Evolutionary conservation across 1,140 invertebrate genomes (phyloP).

Genomic region (Anastrepha ludens): DNA sequence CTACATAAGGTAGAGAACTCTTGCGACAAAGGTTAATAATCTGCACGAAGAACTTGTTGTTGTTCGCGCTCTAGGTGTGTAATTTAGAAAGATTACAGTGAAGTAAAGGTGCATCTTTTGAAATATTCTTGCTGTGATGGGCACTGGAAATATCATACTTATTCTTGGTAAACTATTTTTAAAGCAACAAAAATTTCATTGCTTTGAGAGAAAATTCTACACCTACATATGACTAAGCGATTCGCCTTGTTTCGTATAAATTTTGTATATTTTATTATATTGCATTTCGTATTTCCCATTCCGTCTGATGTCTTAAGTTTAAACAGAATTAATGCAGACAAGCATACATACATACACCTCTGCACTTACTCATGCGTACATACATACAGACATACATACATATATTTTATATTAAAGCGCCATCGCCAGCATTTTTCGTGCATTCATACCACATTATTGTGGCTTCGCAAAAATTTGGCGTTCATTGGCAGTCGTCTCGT

Average conservation of each 20-base stretch:
- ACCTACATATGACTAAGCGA: conserved; percentile 3
- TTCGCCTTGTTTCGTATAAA: background rate
- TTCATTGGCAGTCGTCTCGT: background rate
- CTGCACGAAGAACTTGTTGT: too few species aligned
- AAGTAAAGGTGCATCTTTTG: too few species aligned
- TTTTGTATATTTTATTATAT: too few species aligned
- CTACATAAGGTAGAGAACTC: too few species aligned
- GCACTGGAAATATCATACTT: too few species aligned
- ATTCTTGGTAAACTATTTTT: too few species aligned
- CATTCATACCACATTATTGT: conserved; percentile 19
- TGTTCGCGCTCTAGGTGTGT: too few species aligned
- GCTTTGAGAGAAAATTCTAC: too few species aligned
- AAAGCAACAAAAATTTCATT: too few species aligned
- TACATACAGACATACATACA: background rate
- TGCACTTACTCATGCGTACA: background rate
- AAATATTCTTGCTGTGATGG: too few species aligned
- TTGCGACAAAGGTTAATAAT: too few species aligned
- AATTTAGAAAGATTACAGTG: too few species aligned
- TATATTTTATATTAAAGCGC: conserved; percentile 34
- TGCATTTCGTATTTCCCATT: conserved; percentile 28
- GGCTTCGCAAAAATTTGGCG: conserved; percentile 24
- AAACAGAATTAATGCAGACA: background rate
- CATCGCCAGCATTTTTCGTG: background rate
- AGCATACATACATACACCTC: background rate
- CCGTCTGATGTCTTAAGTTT: conserved; percentile 31